Conservation (phyloP, 2,888 invertebrate species). For the Agrypnus murinus region DNA sequence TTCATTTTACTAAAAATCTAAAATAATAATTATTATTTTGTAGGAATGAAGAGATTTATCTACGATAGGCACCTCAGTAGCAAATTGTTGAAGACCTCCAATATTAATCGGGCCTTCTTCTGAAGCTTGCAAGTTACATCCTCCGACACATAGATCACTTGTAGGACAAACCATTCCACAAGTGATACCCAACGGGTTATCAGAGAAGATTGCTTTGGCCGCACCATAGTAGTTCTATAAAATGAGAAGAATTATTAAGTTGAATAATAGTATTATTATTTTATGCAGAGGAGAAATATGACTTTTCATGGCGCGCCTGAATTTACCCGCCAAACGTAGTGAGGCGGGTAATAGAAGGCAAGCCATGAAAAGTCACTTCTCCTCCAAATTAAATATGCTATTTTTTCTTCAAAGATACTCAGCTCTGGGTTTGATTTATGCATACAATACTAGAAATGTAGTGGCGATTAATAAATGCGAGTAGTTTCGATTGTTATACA, state of each 20-base stretch:
- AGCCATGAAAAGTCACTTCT: no score
- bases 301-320: no score
- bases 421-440: no score
- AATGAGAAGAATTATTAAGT: slow-evolving; percentile 45
- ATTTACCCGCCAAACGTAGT: no score
- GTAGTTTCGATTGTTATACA: no score
- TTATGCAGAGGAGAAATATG: no score
- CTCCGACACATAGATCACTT: slow-evolving; percentile 98
- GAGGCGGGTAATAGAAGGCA: no score
- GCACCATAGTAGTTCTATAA: slow-evolving; percentile 97
- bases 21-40: slow-evolving; percentile 54
- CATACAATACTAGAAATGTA: no score
- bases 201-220: slow-evolving; percentile 95
- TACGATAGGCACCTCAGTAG: slow-evolving; percentile 88
- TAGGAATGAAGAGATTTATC: no score
- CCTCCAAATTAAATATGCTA: no score
- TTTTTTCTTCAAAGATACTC: no score
- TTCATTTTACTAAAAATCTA: slow-evolving; percentile 96
- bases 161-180: slow-evolving; percentile 99
- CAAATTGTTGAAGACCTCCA: slow-evolving; percentile 98
- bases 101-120: slow-evolving; percentile 99
- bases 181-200: slow-evolving; percentile 96
- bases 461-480: no score
- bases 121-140: slow-evolving; percentile 95
- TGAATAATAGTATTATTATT: background rate